Conservation (phyloP, 2,113 vertebrate genomes). For the Micromys minutus region DNA sequence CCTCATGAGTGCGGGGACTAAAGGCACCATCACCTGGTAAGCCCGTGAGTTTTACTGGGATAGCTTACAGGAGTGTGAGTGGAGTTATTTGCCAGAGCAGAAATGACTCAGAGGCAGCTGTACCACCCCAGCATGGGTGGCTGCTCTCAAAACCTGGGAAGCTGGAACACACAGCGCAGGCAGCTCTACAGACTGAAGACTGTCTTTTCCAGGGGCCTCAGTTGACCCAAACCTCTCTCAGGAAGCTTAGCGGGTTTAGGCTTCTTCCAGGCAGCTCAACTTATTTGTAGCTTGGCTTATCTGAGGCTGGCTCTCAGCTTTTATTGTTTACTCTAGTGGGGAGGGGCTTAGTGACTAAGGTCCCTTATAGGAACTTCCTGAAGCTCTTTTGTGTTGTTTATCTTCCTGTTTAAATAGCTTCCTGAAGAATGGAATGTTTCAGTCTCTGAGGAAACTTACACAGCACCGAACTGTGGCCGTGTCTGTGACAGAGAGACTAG, state of each 20-base stretch:
- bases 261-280: background rate
- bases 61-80: background rate
- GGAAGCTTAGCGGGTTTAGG: background rate
- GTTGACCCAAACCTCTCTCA: background rate
- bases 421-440: background rate
- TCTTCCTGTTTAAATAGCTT: background rate
- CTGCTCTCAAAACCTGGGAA: background rate
- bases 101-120: background rate
- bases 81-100: background rate
- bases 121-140: background rate
- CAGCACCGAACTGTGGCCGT: background rate
- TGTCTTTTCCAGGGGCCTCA: background rate
- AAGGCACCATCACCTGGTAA: background rate
- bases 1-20: background rate
- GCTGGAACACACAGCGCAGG: background rate
- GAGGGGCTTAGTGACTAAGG: background rate
- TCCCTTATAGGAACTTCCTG: background rate
- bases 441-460: background rate
- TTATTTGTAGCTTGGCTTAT: background rate
- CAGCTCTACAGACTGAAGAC: background rate
- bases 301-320: background rate
- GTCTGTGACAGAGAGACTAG: rapidly evolving
- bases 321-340: background rate
- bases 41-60: background rate
- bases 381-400: background rate